These are phyloP conservation scores for Caenorhabditis latens DNA, from an alignment of 1,140 invertebrate genomes.

Conservation along the genomic window DNA sequence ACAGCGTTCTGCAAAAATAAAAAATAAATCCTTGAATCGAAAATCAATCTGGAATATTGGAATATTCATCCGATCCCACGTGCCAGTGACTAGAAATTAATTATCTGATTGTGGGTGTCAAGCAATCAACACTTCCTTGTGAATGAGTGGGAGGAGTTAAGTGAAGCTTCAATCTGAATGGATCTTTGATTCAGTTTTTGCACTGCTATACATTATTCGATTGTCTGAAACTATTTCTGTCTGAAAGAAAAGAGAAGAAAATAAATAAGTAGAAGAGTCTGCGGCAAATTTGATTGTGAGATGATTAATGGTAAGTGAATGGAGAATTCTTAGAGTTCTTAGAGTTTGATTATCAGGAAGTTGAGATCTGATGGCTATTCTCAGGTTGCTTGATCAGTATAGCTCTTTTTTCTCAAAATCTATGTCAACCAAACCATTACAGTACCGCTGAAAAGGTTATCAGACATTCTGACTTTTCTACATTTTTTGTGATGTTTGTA, in stretches of 20 bases:
- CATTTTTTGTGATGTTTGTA: too few species aligned
- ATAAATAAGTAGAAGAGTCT: not conserved
- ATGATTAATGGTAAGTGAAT: not conserved
- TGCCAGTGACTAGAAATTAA: not conserved
- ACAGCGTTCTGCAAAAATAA: too few species aligned
- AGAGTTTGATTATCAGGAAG: too few species aligned
- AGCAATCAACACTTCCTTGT: conserved; percentile 11
- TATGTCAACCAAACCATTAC: too few species aligned
- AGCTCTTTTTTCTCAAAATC: too few species aligned
- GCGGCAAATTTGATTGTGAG: not conserved
- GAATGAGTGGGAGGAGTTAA: not conserved
- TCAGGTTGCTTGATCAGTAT: too few species aligned
- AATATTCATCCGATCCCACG: not conserved
- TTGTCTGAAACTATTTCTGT: not conserved
- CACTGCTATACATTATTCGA: not conserved
- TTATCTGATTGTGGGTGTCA: not conserved
- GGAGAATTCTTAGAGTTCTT: too few species aligned
- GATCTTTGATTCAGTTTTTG: not conserved
- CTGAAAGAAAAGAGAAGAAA: not conserved
- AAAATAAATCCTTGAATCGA: too few species aligned
- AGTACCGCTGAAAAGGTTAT: too few species aligned
- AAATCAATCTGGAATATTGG: too few species aligned
- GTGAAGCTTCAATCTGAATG: not conserved
- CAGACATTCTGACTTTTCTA: too few species aligned
- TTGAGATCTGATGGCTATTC: too few species aligned